A percentile compares a stretch with the other conserved stretches of the same genome.
Evolutionary conservation across 23 tunicate genomes (phyloP).

Genomic region (Trididemnum miniatum): DNA sequence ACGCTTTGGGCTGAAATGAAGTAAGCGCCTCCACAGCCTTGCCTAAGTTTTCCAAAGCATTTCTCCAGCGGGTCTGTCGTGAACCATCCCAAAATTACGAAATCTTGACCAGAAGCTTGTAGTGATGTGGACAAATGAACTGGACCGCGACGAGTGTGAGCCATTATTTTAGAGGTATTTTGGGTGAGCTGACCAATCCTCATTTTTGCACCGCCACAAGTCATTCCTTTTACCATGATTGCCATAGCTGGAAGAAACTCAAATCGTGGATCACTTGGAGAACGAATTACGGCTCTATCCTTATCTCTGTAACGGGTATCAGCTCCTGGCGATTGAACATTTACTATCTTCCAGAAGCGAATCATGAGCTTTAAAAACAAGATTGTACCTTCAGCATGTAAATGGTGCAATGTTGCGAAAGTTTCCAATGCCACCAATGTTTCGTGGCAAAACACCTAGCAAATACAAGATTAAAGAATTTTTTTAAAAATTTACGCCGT

Average conservation of each 20-base stretch:
- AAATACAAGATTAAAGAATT: no score
- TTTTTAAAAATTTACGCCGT: no score
- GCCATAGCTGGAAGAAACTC: neutral
- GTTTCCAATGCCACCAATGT: neutral
- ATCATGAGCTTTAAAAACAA: neutral
- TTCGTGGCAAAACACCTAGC: neutral
- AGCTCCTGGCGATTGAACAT: neutral
- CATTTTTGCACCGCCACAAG: neutral
- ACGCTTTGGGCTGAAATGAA: neutral
- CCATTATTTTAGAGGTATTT: neutral
- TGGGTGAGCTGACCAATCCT: neutral
- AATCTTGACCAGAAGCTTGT: neutral
- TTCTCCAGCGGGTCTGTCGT: neutral
- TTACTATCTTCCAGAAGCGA: neutral
- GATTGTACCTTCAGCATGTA: neutral
- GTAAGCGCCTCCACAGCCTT: neutral
- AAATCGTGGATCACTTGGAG: neutral
- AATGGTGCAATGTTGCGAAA: neutral
- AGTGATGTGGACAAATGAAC: neutral
- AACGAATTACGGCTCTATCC: conserved; percentile 1
- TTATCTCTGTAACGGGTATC: neutral
- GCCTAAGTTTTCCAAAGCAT: neutral
- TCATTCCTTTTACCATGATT: neutral
- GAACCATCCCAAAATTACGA: neutral
- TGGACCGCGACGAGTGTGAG: neutral